Base-by-base conservation (phyloP, 2,888 invertebrate species). In the Lottia scabra region DNA sequence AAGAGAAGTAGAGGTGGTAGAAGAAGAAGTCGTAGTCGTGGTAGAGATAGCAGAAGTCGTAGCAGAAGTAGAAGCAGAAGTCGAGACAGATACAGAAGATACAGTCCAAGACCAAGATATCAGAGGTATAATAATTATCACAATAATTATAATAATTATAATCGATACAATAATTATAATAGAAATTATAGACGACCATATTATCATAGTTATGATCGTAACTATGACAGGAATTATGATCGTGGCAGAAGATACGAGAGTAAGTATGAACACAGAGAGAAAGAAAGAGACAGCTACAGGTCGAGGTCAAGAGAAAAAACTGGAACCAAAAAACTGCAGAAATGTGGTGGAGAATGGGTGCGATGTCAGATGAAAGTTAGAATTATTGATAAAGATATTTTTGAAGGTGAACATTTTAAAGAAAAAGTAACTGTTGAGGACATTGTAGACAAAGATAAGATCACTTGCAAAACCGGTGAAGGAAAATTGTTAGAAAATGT, bases 381-480 rank as follows among this genome's bases (percentile, higher is more conserved):
- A 69, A 80, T 90, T 43, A 80, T 90, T 27, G 89, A 89, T 79
- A 84, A 87, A 72, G 79, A 86, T 19, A 89, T 84, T 74, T 86
- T 85, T 70, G 87, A 87, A 75, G 90, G 89, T 26, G 86, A 84
- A 79, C 83, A 83, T 70, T 86, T 81, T 71, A 86, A 84, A 46
- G 73, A 75, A 38, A 87, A 87, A 78, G 85, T 89, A 15, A 82
- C 85, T 3, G 86, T 90, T 23, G 80, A 87, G 56, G 90, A 90
- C 82, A 87, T 90, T 10, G 71, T 86, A 15, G 82, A 82, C 30
- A 72, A 71, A 67, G 85, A 88, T 44, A 81, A 76, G 66, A 88
- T 89, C 78, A 81, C 87, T 1, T 89, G 90, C 76, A 82, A 82
- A 73, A 89, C 90, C 64, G 88, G 87, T 16, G 85, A 85, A 71